A percentile compares a stretch with the other conserved stretches of the same genome.
phyloP scores from a whole-genome alignment of 2,113 vertebrate species.

The Rattus norvegicus region DNA sequence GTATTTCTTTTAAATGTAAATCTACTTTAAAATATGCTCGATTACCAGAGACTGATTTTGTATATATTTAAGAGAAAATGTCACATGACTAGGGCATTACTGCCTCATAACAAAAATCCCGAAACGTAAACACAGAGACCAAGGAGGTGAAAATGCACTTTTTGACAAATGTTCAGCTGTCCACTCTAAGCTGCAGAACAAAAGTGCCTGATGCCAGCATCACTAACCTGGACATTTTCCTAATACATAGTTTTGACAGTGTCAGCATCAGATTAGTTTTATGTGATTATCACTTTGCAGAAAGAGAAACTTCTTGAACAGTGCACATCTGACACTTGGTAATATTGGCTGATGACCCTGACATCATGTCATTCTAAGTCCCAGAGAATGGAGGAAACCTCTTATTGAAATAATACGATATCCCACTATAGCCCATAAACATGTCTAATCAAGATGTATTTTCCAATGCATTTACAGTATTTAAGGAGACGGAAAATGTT shows the following conservation, averaged over 20 bases:
- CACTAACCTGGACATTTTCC: not conserved
- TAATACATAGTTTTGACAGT: not conserved
- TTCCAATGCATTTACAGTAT: not conserved
- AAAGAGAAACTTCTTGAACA: not conserved
- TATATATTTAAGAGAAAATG: not conserved
- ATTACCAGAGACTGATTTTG: not conserved
- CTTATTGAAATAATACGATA: not conserved
- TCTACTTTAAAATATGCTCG: slow-evolving; percentile 6
- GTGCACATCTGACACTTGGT: not conserved
- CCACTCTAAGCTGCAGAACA: not conserved
- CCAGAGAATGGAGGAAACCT: not conserved
- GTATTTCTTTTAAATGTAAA: not conserved
- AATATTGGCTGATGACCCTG: not conserved
- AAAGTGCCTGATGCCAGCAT: not conserved
- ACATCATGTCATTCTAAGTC: not conserved
- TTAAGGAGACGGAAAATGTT: not conserved
- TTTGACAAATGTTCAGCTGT: not conserved
- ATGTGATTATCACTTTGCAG: not conserved
- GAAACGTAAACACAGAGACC: not conserved
- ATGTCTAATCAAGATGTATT: not conserved
- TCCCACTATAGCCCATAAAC: not conserved
- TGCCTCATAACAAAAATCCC: not conserved
- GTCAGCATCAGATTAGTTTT: not conserved
- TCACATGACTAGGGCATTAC: not conserved
- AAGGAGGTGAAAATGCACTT: not conserved